phyloP scores from a whole-genome alignment of 2,888 invertebrate species.

The Dorcus parallelipipedus region DNA sequence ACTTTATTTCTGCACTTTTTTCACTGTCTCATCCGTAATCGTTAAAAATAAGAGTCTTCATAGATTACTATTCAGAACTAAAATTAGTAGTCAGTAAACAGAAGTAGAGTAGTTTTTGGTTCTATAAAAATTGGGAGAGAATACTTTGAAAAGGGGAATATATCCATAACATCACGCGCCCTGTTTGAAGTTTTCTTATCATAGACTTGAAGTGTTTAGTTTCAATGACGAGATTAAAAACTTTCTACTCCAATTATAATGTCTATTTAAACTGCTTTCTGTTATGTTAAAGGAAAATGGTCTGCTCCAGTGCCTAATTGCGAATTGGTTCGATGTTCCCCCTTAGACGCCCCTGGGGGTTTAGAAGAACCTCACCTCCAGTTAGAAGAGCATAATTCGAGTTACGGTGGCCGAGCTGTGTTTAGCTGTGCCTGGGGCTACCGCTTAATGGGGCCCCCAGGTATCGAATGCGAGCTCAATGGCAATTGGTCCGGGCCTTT shows the following conservation, averaged over 20 bases:
- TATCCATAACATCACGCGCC: too few relatives aligned
- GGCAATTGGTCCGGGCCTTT: conserved; percentile 77
- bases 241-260: too few relatives aligned
- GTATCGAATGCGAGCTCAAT: conserved; percentile 74
- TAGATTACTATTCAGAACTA: too few relatives aligned
- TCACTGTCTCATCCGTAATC: too few relatives aligned
- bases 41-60: too few relatives aligned
- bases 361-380: conserved; percentile 69
- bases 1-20: too few relatives aligned
- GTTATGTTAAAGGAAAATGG: conserved; percentile 63
- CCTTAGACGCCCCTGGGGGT: conserved; percentile 61
- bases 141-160: too few relatives aligned
- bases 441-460: conserved; percentile 70
- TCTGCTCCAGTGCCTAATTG: conserved; percentile 71
- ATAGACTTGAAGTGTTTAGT: too few relatives aligned
- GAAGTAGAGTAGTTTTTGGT: neutral
- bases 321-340: conserved; percentile 74
- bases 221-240: too few relatives aligned
- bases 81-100: too few relatives aligned
- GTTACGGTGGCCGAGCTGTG: conserved; percentile 74
- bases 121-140: too few relatives aligned
- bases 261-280: neutral
- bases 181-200: too few relatives aligned
- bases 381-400: conserved; percentile 75
- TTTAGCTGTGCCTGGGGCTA: conserved; percentile 86